Evolutionary conservation across 2,113 vertebrate species (phyloP).

Genomic region (Tichodroma muraria): DNA sequence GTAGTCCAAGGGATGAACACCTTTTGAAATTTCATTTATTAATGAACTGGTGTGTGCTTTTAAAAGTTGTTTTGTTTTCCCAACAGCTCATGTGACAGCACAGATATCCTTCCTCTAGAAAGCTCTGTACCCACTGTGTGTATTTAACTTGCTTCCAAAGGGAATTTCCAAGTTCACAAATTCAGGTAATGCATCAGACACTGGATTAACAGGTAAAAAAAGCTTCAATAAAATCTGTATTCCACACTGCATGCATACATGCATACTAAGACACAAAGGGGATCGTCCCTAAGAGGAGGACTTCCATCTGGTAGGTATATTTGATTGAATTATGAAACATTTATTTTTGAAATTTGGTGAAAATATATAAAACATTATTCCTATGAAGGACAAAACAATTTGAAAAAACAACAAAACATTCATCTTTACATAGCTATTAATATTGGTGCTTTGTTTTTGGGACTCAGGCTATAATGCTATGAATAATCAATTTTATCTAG

Average conservation of each 20-base stretch:
- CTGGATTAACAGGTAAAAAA: not conserved
- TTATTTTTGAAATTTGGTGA: not conserved
- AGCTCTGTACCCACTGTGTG: constrained; percentile 13
- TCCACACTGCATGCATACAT: not conserved
- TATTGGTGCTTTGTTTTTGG: not conserved
- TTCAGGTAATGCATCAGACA: constrained; percentile 1
- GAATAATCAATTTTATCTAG: not conserved
- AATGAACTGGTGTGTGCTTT: constrained; percentile 12
- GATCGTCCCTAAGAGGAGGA: not conserved
- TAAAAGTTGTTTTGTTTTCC: constrained; percentile 23
- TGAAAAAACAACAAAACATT: not conserved
- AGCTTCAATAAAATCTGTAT: not conserved
- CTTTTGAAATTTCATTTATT: constrained; percentile 56
- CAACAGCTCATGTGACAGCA: constrained; percentile 16
- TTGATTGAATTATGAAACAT: not conserved
- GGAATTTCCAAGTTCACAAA: not conserved
- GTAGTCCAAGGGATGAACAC: not conserved
- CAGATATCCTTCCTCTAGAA: constrained; percentile 13
- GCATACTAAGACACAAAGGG: not conserved
- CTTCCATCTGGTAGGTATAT: not conserved
- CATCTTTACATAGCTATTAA: not conserved
- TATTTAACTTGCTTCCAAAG: constrained; percentile 11
- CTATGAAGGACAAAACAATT: not conserved
- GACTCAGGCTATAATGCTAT: not conserved
- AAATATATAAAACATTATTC: not conserved